Evolutionary conservation across 2,113 vertebrate species (phyloP), one percentile per base, ranked within the genome.

Genomic region (Rhagologus leucostigma): DNA sequence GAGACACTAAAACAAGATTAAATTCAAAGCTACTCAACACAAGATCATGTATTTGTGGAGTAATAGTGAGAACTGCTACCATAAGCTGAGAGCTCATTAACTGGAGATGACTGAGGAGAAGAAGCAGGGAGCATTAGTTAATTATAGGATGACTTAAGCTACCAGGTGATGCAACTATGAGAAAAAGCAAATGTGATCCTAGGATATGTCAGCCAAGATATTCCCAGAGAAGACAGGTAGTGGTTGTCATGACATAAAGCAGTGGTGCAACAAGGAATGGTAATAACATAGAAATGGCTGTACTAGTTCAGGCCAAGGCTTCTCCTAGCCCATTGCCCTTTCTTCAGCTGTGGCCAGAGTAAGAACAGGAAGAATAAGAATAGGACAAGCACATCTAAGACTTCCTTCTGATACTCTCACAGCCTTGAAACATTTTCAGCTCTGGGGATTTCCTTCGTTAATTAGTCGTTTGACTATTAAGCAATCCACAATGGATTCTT

Each of bases 291-390:
- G 16, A 88, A 81, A 75, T 11, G 35, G 8, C 30, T 6, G 1
- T 33, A 46, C 16, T 70, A 44, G 10, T 50, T 78, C 68, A 84
- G 64, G 79, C 10, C 33, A 49, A 86, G 63, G 29, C 32, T 78
- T 64, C 64, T 70, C 44, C 42, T 52, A 55, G 39, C 13, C 80
- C 35, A 60, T 55, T 78, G 55, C 22, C 24, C 62, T 50, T 57
- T 86, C 42, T 92, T 84, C 93, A 90, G 3, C 33, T 1, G 53
- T 56, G 56, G n/a, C 37, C 69, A 93, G 37, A 52, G 42, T 29
- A 78, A 84, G 94, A 97, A 95, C 84, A 91, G 94, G 95, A 96
- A 97, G 91, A 96, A 89, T 94, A 93, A 95, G 83, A 92, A 92
- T 70, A 97, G 64, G 92, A 60, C 47, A 52, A 90, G 27, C 46